phyloP scores from a whole-genome alignment of 2,113 vertebrate genomes.

The Cranoglanis bouderius region DNA sequence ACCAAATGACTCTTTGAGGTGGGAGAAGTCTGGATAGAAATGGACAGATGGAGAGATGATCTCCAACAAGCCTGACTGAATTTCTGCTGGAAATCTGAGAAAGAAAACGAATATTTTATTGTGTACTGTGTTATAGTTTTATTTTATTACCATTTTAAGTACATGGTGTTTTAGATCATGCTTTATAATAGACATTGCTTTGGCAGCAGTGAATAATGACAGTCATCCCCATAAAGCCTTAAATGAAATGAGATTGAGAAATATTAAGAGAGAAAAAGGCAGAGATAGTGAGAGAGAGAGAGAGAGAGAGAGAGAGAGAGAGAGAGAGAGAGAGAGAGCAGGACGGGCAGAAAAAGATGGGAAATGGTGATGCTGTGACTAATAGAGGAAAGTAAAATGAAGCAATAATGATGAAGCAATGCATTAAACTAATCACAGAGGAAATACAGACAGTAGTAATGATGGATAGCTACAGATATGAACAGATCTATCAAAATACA shows the following conservation, averaged over 20 bases:
- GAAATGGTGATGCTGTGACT: background rate
- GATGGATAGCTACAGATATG: background rate
- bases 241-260: background rate
- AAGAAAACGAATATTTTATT: background rate
- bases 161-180: background rate
- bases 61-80: constrained; percentile 85
- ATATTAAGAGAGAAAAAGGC: background rate
- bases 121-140: background rate
- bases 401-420: background rate
- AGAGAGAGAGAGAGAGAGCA: background rate
- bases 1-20: constrained; percentile 85
- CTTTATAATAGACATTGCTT: background rate
- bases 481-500: background rate
- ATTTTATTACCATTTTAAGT: background rate
- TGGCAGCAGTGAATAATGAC: background rate
- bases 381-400: background rate
- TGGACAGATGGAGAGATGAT: constrained; percentile 86
- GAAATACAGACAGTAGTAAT: background rate
- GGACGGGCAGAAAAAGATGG: background rate
- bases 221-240: background rate
- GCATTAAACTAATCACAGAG: background rate
- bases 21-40: constrained; percentile 88
- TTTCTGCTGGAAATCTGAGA: constrained; percentile 82
- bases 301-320: background rate
- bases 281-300: background rate